Evolutionary conservation across 2,113 vertebrate genomes (phyloP), one percentile per base, ranked within the genome.

Genomic region (Bostrychus sinensis): DNA sequence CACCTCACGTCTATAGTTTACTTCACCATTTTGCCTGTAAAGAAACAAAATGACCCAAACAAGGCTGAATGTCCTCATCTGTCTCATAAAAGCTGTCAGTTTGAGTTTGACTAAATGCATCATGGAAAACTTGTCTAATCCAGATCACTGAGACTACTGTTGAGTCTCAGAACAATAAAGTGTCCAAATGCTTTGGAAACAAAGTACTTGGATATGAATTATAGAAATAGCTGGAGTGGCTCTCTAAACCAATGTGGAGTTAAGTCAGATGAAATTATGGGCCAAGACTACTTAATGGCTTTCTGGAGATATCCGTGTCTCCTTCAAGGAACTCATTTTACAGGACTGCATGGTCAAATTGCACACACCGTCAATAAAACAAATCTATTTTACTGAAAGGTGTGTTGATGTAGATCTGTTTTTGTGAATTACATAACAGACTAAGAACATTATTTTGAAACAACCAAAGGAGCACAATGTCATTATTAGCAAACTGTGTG

Each of bases 101-200:
- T 68, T 6, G 9, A 43, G 25, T 9, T 14, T 38, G 38, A 13
- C 25, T 41, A 42, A 61, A n/a, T 46, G 46, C 63, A 57, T 86
- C 63, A 72, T 74, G 78, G 78, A 83, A 83, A 80, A 57, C 12
- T 0, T 55, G 23, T 51, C 16, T 17, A 62, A 78, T 62, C 62
- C 68, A 69, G 64, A 22, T 41, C 61, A 64, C 54, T 64, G 28
- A 77, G 76, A n/a, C n/a, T n/a, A n/a, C n/a, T n/a, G n/a, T n/a
- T n/a, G n/a, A 81, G 66, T 48, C 56, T 23, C 62, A 57, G 46
- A 78, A 80, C 54, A 78, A 74, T 77, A 58, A 77, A 73, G 66
- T 20, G 50, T 66, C 62, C 28, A 53, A 62, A 66, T 62, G 34
- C 50, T 62, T 43, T 75, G 54, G 62, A 72, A 70, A 66, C 55